These are phyloP conservation scores for Halichoeres trimaculatus DNA, from an alignment of 2,113 vertebrate genomes.

Conservation along the genomic window DNA sequence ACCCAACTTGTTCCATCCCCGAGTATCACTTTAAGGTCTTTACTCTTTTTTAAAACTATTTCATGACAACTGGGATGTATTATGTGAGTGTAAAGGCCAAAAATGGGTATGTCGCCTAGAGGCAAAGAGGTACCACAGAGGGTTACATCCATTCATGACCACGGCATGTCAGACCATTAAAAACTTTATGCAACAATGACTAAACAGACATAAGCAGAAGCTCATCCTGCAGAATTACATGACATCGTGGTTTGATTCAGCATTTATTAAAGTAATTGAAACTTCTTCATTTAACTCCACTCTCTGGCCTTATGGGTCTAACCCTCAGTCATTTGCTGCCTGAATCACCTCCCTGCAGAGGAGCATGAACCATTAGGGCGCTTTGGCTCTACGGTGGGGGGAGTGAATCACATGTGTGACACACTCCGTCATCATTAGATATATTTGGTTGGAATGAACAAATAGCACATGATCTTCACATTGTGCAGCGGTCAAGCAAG, in stretches of 20 bases:
- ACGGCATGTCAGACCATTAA: neutral
- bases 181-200: neutral
- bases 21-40: no score
- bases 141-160: neutral
- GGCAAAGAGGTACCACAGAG: no score
- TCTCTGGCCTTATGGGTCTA: neutral
- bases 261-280: neutral
- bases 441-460: constrained; percentile 11
- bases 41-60: no score
- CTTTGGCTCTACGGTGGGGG: constrained; percentile 17
- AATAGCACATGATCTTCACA: neutral
- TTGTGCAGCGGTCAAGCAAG: neutral
- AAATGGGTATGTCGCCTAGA: no score
- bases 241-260: neutral
- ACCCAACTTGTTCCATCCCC: no score
- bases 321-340: neutral
- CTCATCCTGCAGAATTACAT: neutral
- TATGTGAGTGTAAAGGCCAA: no score
- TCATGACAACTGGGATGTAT: no score
- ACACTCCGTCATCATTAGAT: constrained; percentile 37
- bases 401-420: constrained; percentile 16
- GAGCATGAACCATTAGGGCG: constrained; percentile 23
- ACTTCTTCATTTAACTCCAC: no score
- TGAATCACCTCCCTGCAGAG: neutral
- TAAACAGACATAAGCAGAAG: neutral